Conservation (phyloP, 2,797 vertebrate genomes). For the Eulemur albifrons region DNA sequence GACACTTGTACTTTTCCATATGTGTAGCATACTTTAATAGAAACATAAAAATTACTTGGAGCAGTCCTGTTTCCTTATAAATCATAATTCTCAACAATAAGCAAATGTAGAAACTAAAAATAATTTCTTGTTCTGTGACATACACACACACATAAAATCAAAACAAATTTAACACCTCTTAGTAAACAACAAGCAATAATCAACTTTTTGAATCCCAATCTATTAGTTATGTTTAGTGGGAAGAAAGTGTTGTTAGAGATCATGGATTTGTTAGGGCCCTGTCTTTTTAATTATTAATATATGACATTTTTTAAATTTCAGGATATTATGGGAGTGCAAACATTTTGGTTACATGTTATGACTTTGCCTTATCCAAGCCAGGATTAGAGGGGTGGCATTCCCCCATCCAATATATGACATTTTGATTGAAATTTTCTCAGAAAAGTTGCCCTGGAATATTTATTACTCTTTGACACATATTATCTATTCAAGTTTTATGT, state of each 20-base stretch:
- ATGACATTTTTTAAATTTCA: not conserved
- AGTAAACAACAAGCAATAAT: not conserved
- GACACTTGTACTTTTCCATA: not conserved
- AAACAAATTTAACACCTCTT: not conserved
- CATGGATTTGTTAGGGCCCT: not conserved
- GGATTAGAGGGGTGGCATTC: too few species aligned
- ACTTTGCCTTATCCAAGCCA: too few species aligned
- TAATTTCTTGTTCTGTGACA: not conserved
- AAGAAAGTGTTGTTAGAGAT: not conserved
- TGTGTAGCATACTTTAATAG: not conserved
- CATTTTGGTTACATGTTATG: too few species aligned
- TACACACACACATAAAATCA: not conserved
- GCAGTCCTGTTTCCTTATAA: not conserved
- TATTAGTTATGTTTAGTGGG: not conserved
- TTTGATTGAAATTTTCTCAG: not conserved
- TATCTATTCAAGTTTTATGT: not conserved
- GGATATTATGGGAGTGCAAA: too few species aligned
- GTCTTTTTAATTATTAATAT: not conserved
- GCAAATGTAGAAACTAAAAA: not conserved
- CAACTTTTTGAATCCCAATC: not conserved
- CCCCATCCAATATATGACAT: not conserved
- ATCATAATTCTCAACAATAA: not conserved
- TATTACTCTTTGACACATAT: not conserved
- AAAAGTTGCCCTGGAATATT: not conserved
- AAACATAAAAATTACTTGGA: not conserved